Percentiles rank a stretch among this genome's conserved stretches.
Evolutionary conservation across 1,140 invertebrate species (phyloP).

Genomic region (Amphibalanus amphitrite): DNA sequence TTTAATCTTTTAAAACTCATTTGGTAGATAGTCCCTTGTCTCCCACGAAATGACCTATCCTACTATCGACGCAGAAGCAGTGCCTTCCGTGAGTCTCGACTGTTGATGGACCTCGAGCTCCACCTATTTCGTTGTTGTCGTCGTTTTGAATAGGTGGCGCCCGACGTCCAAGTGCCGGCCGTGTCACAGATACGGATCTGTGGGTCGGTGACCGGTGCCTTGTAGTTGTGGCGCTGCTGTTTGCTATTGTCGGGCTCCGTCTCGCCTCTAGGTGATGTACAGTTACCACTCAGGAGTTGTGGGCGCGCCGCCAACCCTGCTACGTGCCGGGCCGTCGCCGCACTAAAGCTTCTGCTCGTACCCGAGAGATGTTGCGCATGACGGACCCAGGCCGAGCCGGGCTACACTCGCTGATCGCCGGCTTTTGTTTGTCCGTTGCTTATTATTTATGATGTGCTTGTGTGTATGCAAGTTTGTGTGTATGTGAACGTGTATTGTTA

Average conservation of each 20-base stretch:
- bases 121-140: not conserved
- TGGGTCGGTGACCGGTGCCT: not conserved
- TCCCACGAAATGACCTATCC: too few species aligned
- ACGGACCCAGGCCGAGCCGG: too few species aligned
- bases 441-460: not conserved
- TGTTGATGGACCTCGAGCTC: not conserved
- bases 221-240: not conserved
- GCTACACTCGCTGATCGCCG: not conserved
- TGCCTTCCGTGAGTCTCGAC: too few species aligned
- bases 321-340: not conserved
- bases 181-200: not conserved
- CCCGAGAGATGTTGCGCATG: too few species aligned
- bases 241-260: not conserved
- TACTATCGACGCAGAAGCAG: too few species aligned
- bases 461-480: not conserved
- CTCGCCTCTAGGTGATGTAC: not conserved
- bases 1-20: too few species aligned
- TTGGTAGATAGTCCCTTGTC: too few species aligned
- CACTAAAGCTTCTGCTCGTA: too few species aligned
- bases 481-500: too few species aligned
- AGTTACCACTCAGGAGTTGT: not conserved
- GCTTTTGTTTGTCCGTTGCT: not conserved
- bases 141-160: not conserved
- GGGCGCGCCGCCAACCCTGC: too few species aligned
- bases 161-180: not conserved